A percentile compares a stretch with the other conserved stretches of the same genome.
Conservation (phyloP, 2,888 invertebrate species). For the Nomada flava region DNA sequence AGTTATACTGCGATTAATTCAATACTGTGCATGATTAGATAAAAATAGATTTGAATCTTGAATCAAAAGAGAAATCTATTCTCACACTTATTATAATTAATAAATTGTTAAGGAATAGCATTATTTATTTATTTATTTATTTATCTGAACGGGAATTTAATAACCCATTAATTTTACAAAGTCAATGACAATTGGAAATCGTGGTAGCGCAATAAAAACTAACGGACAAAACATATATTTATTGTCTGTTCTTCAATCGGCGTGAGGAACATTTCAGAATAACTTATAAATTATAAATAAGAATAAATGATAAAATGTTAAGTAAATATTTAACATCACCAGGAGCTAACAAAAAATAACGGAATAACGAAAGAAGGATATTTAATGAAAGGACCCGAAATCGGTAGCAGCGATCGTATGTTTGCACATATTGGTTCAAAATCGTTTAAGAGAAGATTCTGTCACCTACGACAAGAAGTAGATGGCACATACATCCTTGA, state of each 20-base stretch:
- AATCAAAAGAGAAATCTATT: too few relatives aligned
- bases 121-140: not conserved
- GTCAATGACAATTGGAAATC: too few relatives aligned
- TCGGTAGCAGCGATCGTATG: constrained; percentile 94
- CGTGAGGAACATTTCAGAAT: too few relatives aligned
- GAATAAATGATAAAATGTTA: not conserved
- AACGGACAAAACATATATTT: too few relatives aligned
- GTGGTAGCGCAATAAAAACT: too few relatives aligned
- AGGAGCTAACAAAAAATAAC: constrained; percentile 88
- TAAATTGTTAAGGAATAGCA: not conserved
- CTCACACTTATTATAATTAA: too few relatives aligned
- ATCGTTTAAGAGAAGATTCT: constrained; percentile 95
- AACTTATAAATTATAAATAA: too few relatives aligned
- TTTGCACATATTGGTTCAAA: constrained; percentile 96
- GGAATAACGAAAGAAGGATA: constrained; percentile 95
- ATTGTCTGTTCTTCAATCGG: too few relatives aligned
- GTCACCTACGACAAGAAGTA: constrained; percentile 94
- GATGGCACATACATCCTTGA: constrained; percentile 96
- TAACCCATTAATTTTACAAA: too few relatives aligned
- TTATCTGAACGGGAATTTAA: too few relatives aligned
- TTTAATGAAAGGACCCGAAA: constrained; percentile 96
- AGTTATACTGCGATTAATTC: not conserved
- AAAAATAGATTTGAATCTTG: constrained; percentile 10
- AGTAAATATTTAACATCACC: constrained; percentile 50
- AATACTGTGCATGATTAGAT: constrained; percentile 24